Evolutionary conservation across 1,140 invertebrate species (phyloP), one percentile per base, ranked within the genome.

Genomic region (Pseudomyrmex cubaensis): DNA sequence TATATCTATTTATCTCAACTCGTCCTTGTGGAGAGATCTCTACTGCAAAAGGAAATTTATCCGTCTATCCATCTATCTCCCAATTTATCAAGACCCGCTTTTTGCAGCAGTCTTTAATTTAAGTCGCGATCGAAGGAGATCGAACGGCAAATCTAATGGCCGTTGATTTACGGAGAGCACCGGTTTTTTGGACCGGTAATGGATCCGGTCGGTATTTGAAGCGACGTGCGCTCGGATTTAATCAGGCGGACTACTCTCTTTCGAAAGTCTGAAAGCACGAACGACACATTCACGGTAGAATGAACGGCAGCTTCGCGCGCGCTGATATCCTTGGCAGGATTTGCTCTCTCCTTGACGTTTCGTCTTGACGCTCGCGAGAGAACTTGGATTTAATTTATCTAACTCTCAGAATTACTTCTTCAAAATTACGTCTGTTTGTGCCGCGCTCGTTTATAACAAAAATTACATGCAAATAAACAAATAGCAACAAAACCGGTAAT

Each of bases 371-470:
- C 62, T 22, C 61, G 76, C 56, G 22, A 12, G 10, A 35, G 52
- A 54, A 46, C 57, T 76, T 66, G 57, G 56, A 74, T 87, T 89
- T 87, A 84, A 89, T 87, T 76, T 64, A 87, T 56, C 73, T 17
- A 35, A 35, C 5, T 9, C 52, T 80, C 52, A 61, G 54, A 83
- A 87, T 88, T 87, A 83, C 78, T 67, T 44, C 63, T 12, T 10
- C 25, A 25, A 2, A 25, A 25, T 25, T 25, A 25, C 3, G 13
- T 54, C 62, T 44, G 35, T 17, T 20, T 13, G 20, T 3, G 50
- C 59, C 35, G 54, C 15, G n/a, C 22, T 48, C 25, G 20, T 72
- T 48, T 8, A 5, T 20, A 56, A 13, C n/a, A 17, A 72, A 75
- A 48, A 17, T 17, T 13, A 9, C 7, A 56, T 2, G 15, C 54